Conservation (phyloP, 1,140 invertebrate genomes). For the Eulimnadia texana region DNA sequence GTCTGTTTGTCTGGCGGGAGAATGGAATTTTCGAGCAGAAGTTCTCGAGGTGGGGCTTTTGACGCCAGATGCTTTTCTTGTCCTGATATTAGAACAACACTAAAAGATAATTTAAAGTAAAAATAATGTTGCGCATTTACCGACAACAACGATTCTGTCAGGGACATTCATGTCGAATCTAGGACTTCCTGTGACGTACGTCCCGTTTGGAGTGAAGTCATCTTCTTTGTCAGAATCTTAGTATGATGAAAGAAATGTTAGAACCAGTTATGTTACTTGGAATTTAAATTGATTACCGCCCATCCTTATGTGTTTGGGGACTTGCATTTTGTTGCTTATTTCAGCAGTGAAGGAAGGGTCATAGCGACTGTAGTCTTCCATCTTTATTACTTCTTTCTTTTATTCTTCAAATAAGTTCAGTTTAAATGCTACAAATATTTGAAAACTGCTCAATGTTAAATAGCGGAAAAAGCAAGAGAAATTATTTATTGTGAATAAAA, state of each 20-base stretch:
- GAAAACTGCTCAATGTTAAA: too few relatives aligned
- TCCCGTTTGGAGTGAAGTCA: neutral
- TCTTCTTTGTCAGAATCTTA: neutral
- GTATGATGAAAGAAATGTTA: neutral
- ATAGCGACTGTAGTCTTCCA: neutral
- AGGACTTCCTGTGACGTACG: neutral
- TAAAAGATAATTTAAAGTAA: neutral
- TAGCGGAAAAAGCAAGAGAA: too few relatives aligned
- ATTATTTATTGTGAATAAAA: too few relatives aligned
- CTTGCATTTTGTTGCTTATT: conserved; percentile 12
- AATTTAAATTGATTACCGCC: neutral
- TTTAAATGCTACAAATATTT: too few relatives aligned
- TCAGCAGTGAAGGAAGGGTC: neutral
- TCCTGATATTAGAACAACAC: neutral
- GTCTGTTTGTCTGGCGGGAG: neutral
- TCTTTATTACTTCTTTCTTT: neutral
- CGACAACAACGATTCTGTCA: conserved; percentile 1
- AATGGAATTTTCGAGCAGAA: conserved; percentile 4
- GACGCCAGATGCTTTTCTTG: conserved; percentile 5
- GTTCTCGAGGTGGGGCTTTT: conserved; percentile 5
- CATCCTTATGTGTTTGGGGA: neutral
- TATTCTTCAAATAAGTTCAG: neutral
- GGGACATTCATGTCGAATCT: conserved; percentile 5
- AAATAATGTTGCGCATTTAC: conserved; percentile 1
- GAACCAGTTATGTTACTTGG: too few relatives aligned